These are phyloP conservation scores for Oscheius sp. DNA, from an alignment of 1,140 invertebrate species.

Conservation along the genomic window DNA sequence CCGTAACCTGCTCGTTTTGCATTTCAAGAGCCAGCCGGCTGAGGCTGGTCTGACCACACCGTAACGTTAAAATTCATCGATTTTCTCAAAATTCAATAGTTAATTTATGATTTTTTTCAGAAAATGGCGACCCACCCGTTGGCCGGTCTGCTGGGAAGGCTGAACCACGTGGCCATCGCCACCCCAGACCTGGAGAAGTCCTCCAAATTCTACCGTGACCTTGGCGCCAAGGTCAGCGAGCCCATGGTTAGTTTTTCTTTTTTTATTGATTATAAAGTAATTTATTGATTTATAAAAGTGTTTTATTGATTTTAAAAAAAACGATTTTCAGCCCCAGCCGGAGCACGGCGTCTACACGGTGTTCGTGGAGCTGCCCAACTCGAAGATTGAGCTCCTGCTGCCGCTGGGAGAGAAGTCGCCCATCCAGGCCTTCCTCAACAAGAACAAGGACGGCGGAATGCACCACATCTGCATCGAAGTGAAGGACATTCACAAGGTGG, in stretches of 20 bases:
- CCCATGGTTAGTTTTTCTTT: conserved; percentile 44
- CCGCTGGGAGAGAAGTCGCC: conserved; percentile 69
- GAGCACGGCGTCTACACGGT: conserved; percentile 70
- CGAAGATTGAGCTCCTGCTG: conserved; percentile 68
- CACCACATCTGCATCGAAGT: conserved; percentile 73
- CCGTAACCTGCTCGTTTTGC: no score
- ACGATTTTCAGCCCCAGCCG: conserved; percentile 62
- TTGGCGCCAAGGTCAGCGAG: conserved; percentile 67
- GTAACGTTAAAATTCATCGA: no score
- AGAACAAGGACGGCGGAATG: conserved; percentile 69
- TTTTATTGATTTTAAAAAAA: background rate
- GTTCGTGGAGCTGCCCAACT: conserved; percentile 70
- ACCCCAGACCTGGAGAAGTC: conserved; percentile 67
- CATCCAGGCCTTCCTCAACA: conserved; percentile 68
- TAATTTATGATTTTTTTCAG: no score
- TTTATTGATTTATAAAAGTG: background rate
- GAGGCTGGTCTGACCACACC: no score
- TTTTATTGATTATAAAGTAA: background rate
- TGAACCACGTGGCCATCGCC: conserved; percentile 70
- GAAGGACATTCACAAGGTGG: conserved; percentile 45
- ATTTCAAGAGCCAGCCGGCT: no score
- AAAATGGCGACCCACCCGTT: conserved; percentile 29
- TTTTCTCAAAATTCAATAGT: no score
- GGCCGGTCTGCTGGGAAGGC: conserved; percentile 62
- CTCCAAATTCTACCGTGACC: conserved; percentile 66